These are phyloP conservation scores for Orgyia antiqua DNA, from an alignment of 2,888 invertebrate species.

Conservation along the genomic window DNA sequence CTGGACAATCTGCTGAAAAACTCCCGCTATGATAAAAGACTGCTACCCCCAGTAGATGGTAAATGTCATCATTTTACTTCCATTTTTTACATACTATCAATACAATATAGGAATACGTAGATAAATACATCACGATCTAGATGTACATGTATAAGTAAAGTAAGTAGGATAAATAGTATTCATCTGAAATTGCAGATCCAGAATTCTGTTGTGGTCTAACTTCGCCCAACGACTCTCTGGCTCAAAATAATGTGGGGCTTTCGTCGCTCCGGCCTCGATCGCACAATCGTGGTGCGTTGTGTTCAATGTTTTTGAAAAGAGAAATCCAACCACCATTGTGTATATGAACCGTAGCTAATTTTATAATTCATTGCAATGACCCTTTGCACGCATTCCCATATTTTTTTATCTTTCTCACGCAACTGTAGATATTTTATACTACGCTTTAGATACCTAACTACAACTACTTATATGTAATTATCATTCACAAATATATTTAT, in stretches of 20 bases:
- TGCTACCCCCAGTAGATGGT: constrained; percentile 94
- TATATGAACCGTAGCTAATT: constrained; percentile 39
- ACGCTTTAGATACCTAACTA: constrained; percentile 41
- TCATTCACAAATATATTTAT: constrained; percentile 24
- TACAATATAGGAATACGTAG: too few species aligned
- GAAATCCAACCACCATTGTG: constrained; percentile 48
- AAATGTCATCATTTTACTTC: constrained; percentile 32
- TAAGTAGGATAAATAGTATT: constrained; percentile 38
- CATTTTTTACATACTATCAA: too few species aligned
- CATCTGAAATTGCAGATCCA: constrained; percentile 86
- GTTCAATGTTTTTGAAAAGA: constrained; percentile 76
- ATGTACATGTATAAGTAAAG: too few species aligned
- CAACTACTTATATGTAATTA: constrained; percentile 17
- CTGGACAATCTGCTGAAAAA: constrained; percentile 92
- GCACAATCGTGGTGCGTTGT: constrained; percentile 81
- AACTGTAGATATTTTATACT: constrained; percentile 41
- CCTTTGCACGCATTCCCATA: constrained; percentile 43
- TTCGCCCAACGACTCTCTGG: constrained; percentile 86
- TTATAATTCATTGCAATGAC: constrained; percentile 44
- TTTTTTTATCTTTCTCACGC: constrained; percentile 34
- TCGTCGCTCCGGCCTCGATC: constrained; percentile 74
- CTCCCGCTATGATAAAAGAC: constrained; percentile 94
- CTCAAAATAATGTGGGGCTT: constrained; percentile 76
- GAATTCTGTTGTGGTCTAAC: constrained; percentile 93
- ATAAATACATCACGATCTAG: too few species aligned